A percentile compares a stretch with the other conserved stretches of the same genome.
These are phyloP conservation scores for Rhopalosiphum padi DNA, from an alignment of 1,140 invertebrate species.

Conservation along the genomic window DNA sequence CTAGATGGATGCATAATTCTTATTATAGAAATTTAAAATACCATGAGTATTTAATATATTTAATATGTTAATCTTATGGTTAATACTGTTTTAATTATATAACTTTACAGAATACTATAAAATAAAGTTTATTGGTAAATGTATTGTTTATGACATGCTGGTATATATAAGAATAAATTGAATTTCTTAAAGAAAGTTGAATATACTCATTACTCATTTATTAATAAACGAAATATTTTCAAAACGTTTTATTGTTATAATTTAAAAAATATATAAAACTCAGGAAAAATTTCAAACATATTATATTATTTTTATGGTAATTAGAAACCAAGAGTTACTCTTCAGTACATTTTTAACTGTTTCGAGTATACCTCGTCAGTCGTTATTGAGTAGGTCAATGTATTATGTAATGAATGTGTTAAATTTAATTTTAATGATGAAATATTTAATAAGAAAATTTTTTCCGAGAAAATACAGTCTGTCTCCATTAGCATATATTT, in stretches of 20 bases:
- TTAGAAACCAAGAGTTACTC: background rate
- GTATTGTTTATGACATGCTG: too few species aligned
- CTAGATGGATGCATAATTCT: too few species aligned
- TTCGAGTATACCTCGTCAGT: background rate
- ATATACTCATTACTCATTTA: background rate
- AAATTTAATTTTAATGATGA: background rate
- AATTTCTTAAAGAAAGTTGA: background rate
- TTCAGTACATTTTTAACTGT: background rate
- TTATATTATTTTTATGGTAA: background rate
- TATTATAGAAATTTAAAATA: too few species aligned
- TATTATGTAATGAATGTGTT: too few species aligned
- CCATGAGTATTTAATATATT: too few species aligned
- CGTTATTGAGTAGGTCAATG: background rate
- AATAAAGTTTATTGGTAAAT: too few species aligned
- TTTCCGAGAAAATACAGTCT: too few species aligned
- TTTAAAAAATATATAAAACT: background rate
- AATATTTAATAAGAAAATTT: background rate
- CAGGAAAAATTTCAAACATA: background rate
- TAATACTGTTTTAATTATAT: too few species aligned
- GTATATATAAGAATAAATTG: too few species aligned
- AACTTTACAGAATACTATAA: too few species aligned
- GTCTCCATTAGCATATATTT: too few species aligned
- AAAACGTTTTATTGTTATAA: background rate
- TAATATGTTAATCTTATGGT: too few species aligned
- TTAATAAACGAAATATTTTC: background rate